Conservation (phyloP, 2,888 invertebrate species). For the Eilema sororculum region DNA sequence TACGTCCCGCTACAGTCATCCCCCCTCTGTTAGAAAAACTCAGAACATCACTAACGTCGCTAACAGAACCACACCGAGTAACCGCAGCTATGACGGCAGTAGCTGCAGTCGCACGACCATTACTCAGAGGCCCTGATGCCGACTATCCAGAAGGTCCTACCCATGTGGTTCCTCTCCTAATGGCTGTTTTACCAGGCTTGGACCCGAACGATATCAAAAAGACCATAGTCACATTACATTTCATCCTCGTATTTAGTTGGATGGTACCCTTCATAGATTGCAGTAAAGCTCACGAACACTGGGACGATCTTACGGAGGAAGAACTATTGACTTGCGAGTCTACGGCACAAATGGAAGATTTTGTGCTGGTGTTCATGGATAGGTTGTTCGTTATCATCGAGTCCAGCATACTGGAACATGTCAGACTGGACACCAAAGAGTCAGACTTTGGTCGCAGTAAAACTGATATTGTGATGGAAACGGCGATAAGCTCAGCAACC, state of each 20-base stretch:
- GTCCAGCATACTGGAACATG: constrained; percentile 90
- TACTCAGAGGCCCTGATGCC: constrained; percentile 85
- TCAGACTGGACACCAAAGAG: constrained; percentile 88
- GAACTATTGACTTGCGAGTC: constrained; percentile 92
- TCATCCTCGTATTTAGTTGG: constrained; percentile 91
- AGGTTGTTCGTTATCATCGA: constrained; percentile 91
- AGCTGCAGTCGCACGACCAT: constrained; percentile 89
- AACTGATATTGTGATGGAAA: constrained; percentile 91
- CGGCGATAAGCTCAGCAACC: constrained; percentile 89
- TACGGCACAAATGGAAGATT: constrained; percentile 95
- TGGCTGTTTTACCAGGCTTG: constrained; percentile 94
- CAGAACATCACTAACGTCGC: constrained; percentile 92
- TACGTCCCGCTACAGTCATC: constrained; percentile 94
- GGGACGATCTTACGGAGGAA: constrained; percentile 91
- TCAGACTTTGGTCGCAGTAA: constrained; percentile 88
- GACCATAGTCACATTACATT: constrained; percentile 91
- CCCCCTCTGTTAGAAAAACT: constrained; percentile 94
- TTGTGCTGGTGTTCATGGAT: constrained; percentile 94
- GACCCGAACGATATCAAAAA: constrained; percentile 95
- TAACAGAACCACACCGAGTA: constrained; percentile 95
- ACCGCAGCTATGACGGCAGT: constrained; percentile 91
- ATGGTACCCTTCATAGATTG: constrained; percentile 95
- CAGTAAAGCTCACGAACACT: constrained; percentile 90
- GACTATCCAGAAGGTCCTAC: constrained; percentile 92
- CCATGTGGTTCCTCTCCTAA: constrained; percentile 93